Evolutionary conservation across 2,888 invertebrate species (phyloP).

Genomic region (Pheosia tremula): DNA sequence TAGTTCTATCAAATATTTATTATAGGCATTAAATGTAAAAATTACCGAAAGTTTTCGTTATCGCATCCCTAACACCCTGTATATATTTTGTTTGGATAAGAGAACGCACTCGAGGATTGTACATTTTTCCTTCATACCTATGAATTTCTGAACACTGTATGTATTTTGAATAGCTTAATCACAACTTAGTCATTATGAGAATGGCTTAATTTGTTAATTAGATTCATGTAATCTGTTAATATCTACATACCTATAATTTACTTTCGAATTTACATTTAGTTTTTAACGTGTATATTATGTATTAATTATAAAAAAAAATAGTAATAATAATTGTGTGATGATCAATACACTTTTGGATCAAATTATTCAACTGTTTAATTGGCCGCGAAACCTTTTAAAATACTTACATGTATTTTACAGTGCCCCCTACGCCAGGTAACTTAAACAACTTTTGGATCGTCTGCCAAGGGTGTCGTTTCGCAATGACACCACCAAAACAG

Average conservation of each 20-base stretch:
- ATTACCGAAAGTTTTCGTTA: no score
- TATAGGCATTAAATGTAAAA: no score
- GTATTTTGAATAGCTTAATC: background rate
- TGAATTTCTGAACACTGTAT: background rate
- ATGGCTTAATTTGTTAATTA: slow-evolving; percentile 10
- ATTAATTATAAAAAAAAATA: slow-evolving; percentile 49
- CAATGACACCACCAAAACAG: no score
- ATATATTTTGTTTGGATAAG: no score
- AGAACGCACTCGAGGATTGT: background rate
- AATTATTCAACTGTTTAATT: slow-evolving; percentile 47
- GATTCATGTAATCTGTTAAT: slow-evolving; percentile 1
- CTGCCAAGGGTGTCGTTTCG: no score
- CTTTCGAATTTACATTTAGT: slow-evolving; percentile 79
- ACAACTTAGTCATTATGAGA: slow-evolving; percentile 1
- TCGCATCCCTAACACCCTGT: no score
- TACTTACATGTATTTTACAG: background rate
- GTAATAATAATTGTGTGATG: slow-evolving; percentile 81
- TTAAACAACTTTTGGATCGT: no score
- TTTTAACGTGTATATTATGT: slow-evolving; percentile 63
- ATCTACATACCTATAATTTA: slow-evolving; percentile 45
- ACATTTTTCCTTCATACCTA: background rate
- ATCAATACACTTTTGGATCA: slow-evolving; percentile 81
- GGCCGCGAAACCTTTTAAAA: background rate
- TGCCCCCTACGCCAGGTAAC: background rate
- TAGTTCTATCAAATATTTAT: no score